Evolutionary conservation across 1,140 invertebrate species (phyloP).

Genomic region (Macrobrachium nipponense): DNA sequence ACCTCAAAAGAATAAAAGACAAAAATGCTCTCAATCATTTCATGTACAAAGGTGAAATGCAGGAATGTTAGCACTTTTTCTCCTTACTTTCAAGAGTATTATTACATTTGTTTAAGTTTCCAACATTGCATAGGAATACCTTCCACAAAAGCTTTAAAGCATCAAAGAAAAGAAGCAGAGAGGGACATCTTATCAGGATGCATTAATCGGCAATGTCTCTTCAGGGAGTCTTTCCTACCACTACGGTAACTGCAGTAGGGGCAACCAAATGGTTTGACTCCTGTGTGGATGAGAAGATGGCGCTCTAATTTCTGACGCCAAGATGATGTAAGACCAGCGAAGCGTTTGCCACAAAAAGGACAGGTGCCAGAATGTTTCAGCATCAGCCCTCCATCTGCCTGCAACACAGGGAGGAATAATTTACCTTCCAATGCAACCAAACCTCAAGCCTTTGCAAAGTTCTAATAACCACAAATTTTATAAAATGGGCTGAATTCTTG

Average conservation of each 20-base stretch:
- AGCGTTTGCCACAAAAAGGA: conserved; percentile 58
- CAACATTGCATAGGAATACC: too few species aligned
- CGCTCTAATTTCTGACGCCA: conserved; percentile 63
- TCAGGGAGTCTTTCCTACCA: conserved; percentile 61
- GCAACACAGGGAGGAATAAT: conserved; percentile 57
- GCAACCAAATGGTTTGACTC: conserved; percentile 61
- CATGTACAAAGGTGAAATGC: neutral
- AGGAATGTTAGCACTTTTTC: neutral
- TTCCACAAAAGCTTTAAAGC: too few species aligned
- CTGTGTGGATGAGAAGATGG: conserved; percentile 58
- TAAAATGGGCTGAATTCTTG: neutral
- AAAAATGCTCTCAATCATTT: too few species aligned
- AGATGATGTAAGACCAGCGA: conserved; percentile 53
- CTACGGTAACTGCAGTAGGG: conserved; percentile 57
- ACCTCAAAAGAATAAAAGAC: conserved; percentile 1
- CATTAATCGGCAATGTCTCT: conserved; percentile 57
- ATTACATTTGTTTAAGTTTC: too few species aligned
- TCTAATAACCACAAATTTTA: conserved; percentile 19
- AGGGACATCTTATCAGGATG: conserved; percentile 55
- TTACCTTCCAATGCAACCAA: conserved; percentile 40
- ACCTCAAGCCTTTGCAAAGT: neutral
- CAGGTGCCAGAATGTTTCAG: conserved; percentile 49
- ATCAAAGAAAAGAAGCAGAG: conserved; percentile 20
- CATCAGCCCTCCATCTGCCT: conserved; percentile 51
- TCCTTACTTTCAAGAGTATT: neutral